Conservation (phyloP, 2,113 vertebrate genomes). For the Anoplopoma fimbria region DNA sequence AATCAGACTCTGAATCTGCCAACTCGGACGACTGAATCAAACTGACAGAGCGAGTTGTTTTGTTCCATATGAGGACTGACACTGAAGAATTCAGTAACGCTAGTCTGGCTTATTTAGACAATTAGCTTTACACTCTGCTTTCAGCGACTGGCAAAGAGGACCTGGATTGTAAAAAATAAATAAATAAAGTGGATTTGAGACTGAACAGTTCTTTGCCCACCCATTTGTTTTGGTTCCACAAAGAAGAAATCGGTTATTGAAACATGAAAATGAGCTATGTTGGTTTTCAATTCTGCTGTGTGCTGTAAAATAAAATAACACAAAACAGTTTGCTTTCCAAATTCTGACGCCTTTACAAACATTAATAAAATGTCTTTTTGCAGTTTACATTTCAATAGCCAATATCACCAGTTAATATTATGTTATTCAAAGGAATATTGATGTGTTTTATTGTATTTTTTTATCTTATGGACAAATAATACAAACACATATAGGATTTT, state of each 20-base stretch:
- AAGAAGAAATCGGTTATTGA: constrained; percentile 36
- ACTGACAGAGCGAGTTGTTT: constrained; percentile 11
- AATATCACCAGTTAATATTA: constrained; percentile 81
- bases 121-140: constrained; percentile 75
- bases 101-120: constrained; percentile 72
- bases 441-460: constrained; percentile 80
- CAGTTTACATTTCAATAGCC: constrained; percentile 80
- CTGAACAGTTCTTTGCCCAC: constrained; percentile 56
- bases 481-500: constrained; percentile 82
- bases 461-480: constrained; percentile 77
- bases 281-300: constrained; percentile 66
- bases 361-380: constrained; percentile 67
- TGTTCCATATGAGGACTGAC: constrained; percentile 65
- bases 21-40: constrained; percentile 22
- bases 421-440: constrained; percentile 81
- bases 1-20: constrained; percentile 46
- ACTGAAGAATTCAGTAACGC: constrained; percentile 57
- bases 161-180: constrained; percentile 65
- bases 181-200: constrained; percentile 63
- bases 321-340: constrained; percentile 72
- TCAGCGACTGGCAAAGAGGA: constrained; percentile 58
- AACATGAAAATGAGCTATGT: constrained; percentile 38
- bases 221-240: constrained; percentile 39
- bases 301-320: constrained; percentile 75
- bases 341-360: constrained; percentile 76